Percentiles rank a stretch among this genome's conserved stretches.
Conservation (phyloP, 2,888 invertebrate genomes). For the Anthophora plumipes region DNA sequence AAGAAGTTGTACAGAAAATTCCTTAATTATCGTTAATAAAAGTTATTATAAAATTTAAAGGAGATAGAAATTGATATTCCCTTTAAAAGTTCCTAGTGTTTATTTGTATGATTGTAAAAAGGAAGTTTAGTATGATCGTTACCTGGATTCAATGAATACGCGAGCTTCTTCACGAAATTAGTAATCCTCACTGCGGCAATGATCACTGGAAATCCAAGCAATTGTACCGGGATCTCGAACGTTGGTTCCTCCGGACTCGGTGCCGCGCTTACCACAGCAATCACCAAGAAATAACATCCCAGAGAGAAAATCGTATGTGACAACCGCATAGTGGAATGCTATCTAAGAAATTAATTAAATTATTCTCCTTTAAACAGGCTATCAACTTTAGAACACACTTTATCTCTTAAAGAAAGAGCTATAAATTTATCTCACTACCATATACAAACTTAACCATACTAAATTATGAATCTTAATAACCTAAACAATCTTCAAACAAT, state of each 20-base stretch:
- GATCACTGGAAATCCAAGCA: constrained; percentile 93
- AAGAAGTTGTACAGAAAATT: too few species aligned
- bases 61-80: too few species aligned
- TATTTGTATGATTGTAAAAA: neutral
- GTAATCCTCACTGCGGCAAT: constrained; percentile 91
- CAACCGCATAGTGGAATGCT: constrained; percentile 75
- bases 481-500: too few species aligned
- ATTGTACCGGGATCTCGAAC: constrained; percentile 93
- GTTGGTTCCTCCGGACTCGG: constrained; percentile 85
- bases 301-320: constrained; percentile 73
- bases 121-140: neutral
- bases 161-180: constrained; percentile 93
- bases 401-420: neutral
- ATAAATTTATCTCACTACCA: neutral
- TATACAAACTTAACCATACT: neutral
- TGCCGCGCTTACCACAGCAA: constrained; percentile 76
- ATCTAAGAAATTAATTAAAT: constrained; percentile 24
- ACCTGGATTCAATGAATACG: constrained; percentile 93
- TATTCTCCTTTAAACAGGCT: neutral
- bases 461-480: neutral
- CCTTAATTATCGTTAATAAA: too few species aligned
- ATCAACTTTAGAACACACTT: neutral
- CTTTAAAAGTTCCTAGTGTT: neutral
- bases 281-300: constrained; percentile 74
- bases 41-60: too few species aligned